phyloP scores from a whole-genome alignment of 2,888 invertebrate genomes.

The Lithophane socia region DNA sequence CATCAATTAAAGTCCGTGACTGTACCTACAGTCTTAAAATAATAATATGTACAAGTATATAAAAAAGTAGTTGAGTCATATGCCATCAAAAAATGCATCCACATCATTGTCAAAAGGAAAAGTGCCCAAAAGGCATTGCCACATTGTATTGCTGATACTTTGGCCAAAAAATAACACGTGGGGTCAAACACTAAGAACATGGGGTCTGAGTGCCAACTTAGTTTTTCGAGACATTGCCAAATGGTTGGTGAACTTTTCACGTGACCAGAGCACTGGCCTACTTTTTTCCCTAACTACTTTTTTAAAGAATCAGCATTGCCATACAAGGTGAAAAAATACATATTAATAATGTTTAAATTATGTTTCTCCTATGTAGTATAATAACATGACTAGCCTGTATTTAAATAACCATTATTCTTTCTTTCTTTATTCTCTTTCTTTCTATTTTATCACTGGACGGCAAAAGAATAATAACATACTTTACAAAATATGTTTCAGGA shows the following conservation, averaged over 20 bases:
- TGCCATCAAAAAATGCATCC: neutral
- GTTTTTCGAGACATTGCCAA: neutral
- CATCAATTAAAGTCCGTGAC: no score
- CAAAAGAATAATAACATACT: neutral
- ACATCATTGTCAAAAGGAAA: neutral
- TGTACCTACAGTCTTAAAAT: neutral
- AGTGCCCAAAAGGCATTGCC: neutral
- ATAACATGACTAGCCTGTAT: neutral
- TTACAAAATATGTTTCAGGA: slow-evolving; percentile 54
- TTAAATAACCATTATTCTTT: no score
- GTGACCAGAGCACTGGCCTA: neutral
- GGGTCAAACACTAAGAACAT: neutral
- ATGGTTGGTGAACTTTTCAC: neutral
- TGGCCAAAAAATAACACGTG: neutral
- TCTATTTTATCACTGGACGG: neutral
- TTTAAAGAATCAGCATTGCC: neutral
- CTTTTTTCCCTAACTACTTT: no score
- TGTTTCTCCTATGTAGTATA: neutral
- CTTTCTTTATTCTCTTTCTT: no score
- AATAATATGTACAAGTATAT: neutral
- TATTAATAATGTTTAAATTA: neutral
- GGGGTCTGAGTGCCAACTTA: no score
- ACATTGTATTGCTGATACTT: neutral
- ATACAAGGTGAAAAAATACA: neutral
- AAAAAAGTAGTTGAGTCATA: neutral